Evolutionary conservation across 2,888 invertebrate genomes (phyloP).

Genomic region (Augiades crinisus): DNA sequence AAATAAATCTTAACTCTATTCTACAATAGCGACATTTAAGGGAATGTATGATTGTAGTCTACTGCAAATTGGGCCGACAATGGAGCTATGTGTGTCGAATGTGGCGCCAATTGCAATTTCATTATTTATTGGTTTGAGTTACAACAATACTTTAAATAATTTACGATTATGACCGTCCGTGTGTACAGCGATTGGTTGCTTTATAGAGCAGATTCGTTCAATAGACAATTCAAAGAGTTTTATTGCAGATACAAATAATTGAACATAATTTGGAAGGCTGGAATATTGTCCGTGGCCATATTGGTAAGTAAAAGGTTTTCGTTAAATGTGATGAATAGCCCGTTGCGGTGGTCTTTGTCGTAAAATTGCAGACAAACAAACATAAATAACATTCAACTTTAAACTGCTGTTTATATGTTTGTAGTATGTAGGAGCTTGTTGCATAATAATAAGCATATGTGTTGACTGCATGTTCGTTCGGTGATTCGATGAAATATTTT

Average conservation of each 20-base stretch:
- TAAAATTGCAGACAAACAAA: constrained; percentile 13
- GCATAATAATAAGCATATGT: no score
- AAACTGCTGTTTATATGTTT: neutral
- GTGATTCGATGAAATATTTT: no score
- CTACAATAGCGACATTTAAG: no score
- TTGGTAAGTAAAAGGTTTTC: constrained; percentile 4
- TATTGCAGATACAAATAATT: constrained; percentile 48
- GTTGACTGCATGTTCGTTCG: no score
- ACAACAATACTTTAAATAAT: constrained; percentile 21
- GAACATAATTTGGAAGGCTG: constrained; percentile 31
- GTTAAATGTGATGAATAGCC: constrained; percentile 36
- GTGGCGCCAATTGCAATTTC: constrained; percentile 8
- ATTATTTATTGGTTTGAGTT: constrained; percentile 18
- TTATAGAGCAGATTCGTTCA: constrained; percentile 52
- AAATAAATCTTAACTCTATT: no score
- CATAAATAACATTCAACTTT: constrained; percentile 19
- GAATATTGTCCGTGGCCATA: constrained; percentile 22
- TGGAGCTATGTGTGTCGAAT: neutral
- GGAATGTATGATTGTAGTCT: no score
- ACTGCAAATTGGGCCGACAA: no score
- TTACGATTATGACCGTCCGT: constrained; percentile 31
- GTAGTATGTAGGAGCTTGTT: neutral
- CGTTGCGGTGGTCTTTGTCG: constrained; percentile 15
- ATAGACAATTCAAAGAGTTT: constrained; percentile 57
- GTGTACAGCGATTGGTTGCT: constrained; percentile 49